Conservation (phyloP, 1,140 invertebrate species). For the Holotrichia oblita region DNA sequence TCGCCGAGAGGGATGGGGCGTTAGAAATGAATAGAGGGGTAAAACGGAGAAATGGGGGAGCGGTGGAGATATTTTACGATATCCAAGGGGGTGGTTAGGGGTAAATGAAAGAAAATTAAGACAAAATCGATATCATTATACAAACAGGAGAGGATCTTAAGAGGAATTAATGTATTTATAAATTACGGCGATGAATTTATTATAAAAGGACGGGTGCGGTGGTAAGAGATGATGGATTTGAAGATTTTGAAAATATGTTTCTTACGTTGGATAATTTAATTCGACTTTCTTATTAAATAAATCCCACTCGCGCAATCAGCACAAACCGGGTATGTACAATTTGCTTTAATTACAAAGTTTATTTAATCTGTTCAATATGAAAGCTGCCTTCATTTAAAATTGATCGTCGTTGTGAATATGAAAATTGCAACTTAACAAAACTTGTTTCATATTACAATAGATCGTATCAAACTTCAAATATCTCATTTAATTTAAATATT, state of each 20-base stretch:
- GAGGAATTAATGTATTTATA: slow-evolving; percentile 21
- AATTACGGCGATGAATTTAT: slow-evolving; percentile 15
- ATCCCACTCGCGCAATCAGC: too few relatives aligned
- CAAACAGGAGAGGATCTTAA: slow-evolving; percentile 9
- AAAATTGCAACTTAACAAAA: too few relatives aligned
- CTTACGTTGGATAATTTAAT: not conserved
- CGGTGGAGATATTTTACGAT: slow-evolving; percentile 2
- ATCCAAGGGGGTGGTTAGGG: not conserved
- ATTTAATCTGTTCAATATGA: too few relatives aligned
- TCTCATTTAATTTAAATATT: too few relatives aligned
- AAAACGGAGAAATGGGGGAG: not conserved
- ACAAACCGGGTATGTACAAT: too few relatives aligned
- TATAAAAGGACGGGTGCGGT: not conserved
- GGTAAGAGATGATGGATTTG: not conserved
- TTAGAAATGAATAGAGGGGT: slow-evolving; percentile 22
- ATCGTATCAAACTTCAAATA: too few relatives aligned
- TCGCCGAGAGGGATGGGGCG: not conserved
- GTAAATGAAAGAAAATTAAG: slow-evolving; percentile 9
- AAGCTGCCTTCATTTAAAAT: too few relatives aligned
- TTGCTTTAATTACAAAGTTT: too few relatives aligned
- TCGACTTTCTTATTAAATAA: not conserved
- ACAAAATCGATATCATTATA: slow-evolving; percentile 21
- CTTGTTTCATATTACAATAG: too few relatives aligned
- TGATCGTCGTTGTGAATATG: too few relatives aligned
- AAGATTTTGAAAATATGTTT: not conserved